Base-by-base conservation (phyloP, 2,888 invertebrate genomes). In the Volucella inflata region DNA sequence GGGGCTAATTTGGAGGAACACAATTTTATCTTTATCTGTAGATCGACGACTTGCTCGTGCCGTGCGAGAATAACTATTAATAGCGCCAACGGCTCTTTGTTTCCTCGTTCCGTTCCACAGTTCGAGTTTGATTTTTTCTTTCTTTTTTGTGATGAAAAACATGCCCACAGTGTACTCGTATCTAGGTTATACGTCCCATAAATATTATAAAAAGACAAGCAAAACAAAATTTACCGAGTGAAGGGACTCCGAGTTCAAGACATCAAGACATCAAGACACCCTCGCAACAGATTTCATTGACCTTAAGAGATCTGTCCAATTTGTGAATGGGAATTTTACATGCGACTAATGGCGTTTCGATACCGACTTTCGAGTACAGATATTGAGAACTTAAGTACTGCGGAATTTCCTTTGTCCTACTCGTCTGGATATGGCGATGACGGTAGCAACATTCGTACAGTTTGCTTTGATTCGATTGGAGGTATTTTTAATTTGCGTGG, bases 71-170 rank as follows among this genome's bases (percentile, higher is more conserved):
- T 42, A 62, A 64, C 48, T 84, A 84, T 84, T 84, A 75, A 65
- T 84, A 75, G 84, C 75, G 14, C 10, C 53, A 65, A 70, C 79
- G 40, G 51, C 71, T 82, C 84, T 84, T 84, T 84, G 84, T 84
- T 79, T 83, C 78, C 78, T 83, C 68, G 68, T 78, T 83, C 78
- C 74, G 83, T 74, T 83, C 68, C 83, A 78, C 38, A 51, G 64
- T 83, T 78, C 78, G 83, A 83, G 70, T 74, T 74, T 71, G 71
- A 17, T 17, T 64, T 57, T 14, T 14, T 60, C 17, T 36, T 48
- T 64, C 64, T 59, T 75, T 40, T 72, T 72, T 60, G 16, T 48
- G 38, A 64, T 65, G 60, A 55, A 77, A 64, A 77, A 72, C 72
- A 83, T 83, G 72, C 67, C 67, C 46, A 67, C 60, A 77, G 62